Conservation (phyloP, 1,140 invertebrate species). For the Potamilus streckersoni region DNA sequence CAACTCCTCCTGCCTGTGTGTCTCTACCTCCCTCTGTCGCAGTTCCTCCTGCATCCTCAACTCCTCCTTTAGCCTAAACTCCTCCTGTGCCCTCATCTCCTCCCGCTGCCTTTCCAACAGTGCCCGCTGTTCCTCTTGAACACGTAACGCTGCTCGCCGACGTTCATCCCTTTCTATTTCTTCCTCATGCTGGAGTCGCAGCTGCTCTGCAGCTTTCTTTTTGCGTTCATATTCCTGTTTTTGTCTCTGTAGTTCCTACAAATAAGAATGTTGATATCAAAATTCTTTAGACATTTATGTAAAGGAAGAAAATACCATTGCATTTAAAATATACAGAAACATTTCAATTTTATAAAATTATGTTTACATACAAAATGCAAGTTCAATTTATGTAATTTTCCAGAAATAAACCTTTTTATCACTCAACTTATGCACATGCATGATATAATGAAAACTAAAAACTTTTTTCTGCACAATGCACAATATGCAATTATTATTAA, state of each 20-base stretch:
- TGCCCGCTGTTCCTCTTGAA: conserved; percentile 30
- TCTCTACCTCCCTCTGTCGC: background rate
- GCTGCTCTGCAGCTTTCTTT: conserved; percentile 28
- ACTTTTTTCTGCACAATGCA: too few relatives aligned
- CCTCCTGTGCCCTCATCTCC: conserved; percentile 1
- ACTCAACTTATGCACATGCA: too few relatives aligned
- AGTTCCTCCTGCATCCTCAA: conserved; percentile 8
- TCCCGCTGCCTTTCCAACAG: conserved; percentile 21
- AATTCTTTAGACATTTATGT: background rate
- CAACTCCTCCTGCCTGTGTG: background rate
- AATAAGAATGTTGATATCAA: background rate
- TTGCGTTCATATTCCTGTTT: conserved; percentile 30
- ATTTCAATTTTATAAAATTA: background rate
- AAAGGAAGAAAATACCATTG: background rate
- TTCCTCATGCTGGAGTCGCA: conserved; percentile 28
- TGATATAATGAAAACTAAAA: too few relatives aligned
- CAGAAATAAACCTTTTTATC: too few relatives aligned
- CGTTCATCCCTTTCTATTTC: conserved; percentile 24
- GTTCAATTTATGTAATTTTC: too few relatives aligned
- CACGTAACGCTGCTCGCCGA: conserved; percentile 20
- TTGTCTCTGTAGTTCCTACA: conserved; percentile 27
- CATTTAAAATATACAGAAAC: background rate
- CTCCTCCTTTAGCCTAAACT: conserved; percentile 3
- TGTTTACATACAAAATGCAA: too few relatives aligned
- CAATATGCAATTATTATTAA: too few relatives aligned